Base-by-base conservation (phyloP, 2,888 invertebrate genomes). In the Gasteruption jaculator region DNA sequence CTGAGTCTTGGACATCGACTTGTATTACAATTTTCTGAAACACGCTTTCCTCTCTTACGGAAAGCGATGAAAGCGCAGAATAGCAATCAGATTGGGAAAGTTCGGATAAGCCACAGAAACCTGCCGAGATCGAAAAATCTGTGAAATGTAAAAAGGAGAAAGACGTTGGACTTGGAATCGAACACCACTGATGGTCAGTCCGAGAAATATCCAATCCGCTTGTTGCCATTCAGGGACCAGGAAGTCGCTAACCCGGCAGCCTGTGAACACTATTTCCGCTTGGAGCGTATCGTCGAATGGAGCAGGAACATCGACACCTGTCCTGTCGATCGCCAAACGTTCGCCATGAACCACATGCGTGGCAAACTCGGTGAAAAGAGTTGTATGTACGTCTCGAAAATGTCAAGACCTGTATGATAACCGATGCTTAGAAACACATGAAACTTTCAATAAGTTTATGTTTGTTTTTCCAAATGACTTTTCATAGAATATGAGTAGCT, bases 261-360 rank as follows among this genome's bases (percentile, higher is more conserved):
- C 15, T 95, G 94, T 72, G 89, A 91, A 53, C 95, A 95, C 65
- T 77, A 79, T 43, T 95, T 93, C 71, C 95, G 95, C 68, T 76
- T 88, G 25, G 85, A 86, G 53, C 95, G 95, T 69, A 85, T 95
- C 49, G 79, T 84, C 37, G 91, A 93, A 67, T 95, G 95, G 95
- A 84, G 92, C n/a, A 89, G 84, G 77, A 92, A 89, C 75, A 86
- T 91, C 29, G 92, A 92, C 64, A 94, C 94, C 2, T 96, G 96
- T 68, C 96, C 95, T 0, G 87, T 93, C 24, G 94, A 95, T 71
- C 78, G 93, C 26, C 81, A 83, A 54, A 79, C 80, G 24, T 96
- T 92, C 68, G 78, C 81, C 43, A 73, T 79, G 29, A 90, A 94
- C 46, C 72, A 86, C 39, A 90, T 91, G 22, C 78, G 84, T 46